Percentiles rank a stretch among this genome's conserved stretches.
These are phyloP conservation scores for Littorina saxatilis DNA, from an alignment of 1,140 invertebrate genomes.

Conservation along the genomic window DNA sequence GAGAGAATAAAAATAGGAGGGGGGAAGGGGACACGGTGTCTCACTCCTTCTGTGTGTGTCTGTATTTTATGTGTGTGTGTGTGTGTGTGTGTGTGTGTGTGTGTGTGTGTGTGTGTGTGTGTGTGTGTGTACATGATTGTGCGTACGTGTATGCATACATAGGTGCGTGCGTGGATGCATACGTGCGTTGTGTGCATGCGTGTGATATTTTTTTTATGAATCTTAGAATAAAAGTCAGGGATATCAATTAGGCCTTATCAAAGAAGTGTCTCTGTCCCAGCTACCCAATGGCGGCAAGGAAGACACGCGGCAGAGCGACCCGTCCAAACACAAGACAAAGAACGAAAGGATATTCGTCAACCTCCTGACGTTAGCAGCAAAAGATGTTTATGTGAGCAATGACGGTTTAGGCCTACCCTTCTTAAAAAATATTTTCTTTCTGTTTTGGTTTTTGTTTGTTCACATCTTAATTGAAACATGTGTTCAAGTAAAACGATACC, in stretches of 20 bases:
- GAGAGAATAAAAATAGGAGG: too few species aligned
- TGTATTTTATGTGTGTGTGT: background rate
- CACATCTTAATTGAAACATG: background rate
- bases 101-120: constrained; percentile 23
- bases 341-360: constrained; percentile 59
- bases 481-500: too few species aligned
- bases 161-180: background rate
- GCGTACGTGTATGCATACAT: background rate
- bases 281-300: background rate
- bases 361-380: constrained; percentile 64
- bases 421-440: too few species aligned
- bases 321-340: background rate
- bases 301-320: background rate
- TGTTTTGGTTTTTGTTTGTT: background rate
- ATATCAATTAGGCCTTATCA: too few species aligned
- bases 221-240: too few species aligned
- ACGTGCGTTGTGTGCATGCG: background rate
- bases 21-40: too few species aligned
- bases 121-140: constrained; percentile 7
- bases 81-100: background rate
- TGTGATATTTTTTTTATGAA: background rate
- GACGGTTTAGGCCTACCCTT: too few species aligned
- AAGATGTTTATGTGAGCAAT: constrained; percentile 67
- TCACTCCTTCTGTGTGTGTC: background rate
- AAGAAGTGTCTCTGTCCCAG: background rate